Percentiles rank a stretch among this genome's conserved stretches.
These are phyloP conservation scores for Caenorhabditis imperialis DNA, from an alignment of 2,888 invertebrate genomes.

Conservation along the genomic window DNA sequence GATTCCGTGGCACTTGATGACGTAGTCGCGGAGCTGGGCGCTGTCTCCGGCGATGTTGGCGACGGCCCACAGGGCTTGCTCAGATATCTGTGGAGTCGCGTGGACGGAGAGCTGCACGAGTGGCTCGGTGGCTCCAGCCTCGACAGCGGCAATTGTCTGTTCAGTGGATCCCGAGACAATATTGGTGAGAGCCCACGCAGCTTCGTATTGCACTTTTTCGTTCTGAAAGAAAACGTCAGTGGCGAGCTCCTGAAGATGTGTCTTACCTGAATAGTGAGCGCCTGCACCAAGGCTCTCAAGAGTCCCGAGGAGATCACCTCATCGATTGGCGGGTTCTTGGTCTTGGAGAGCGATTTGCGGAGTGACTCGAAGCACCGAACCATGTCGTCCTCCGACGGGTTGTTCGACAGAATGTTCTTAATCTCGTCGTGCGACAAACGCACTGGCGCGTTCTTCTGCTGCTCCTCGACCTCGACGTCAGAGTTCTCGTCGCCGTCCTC, in stretches of 20 bases:
- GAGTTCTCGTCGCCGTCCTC: constrained; percentile 47
- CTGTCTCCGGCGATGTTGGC: constrained; percentile 92
- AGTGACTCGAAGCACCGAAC: constrained; percentile 69
- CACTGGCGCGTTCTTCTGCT: constrained; percentile 13
- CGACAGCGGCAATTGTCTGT: constrained; percentile 85
- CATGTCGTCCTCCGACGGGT: constrained; percentile 68
- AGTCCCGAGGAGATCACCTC: constrained; percentile 88
- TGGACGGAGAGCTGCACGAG: constrained; percentile 86
- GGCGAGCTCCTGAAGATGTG: too few relatives aligned
- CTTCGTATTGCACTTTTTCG: constrained; percentile 86
- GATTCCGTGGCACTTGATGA: constrained; percentile 89
- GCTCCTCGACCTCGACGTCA: constrained; percentile 31
- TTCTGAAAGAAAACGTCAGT: too few relatives aligned
- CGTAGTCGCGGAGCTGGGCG: constrained; percentile 85
- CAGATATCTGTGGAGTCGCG: constrained; percentile 84
- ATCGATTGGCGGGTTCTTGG: constrained; percentile 92
- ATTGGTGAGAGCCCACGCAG: constrained; percentile 93
- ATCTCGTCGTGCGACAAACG: constrained; percentile 61
- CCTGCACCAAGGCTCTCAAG: constrained; percentile 87
- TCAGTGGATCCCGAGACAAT: constrained; percentile 92
- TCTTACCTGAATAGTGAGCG: constrained; percentile 80
- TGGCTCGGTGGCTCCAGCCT: constrained; percentile 88
- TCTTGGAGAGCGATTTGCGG: constrained; percentile 89
- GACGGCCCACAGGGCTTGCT: constrained; percentile 88
- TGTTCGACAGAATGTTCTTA: constrained; percentile 60